Evolutionary conservation across 2,888 invertebrate genomes (phyloP).

Genomic region (Chrysolina haemoptera): DNA sequence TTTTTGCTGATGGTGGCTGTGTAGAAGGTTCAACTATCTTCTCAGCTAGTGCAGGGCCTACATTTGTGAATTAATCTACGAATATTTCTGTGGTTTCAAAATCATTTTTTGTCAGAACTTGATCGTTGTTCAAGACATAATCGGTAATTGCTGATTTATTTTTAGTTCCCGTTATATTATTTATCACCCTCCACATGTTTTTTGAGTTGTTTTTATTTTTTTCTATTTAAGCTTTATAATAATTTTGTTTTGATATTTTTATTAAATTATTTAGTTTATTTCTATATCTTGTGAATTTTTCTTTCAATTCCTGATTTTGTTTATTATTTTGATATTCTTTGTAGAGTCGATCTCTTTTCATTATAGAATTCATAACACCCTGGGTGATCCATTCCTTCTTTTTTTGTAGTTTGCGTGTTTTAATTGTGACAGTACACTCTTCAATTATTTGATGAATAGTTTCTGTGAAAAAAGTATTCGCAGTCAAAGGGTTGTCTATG

Average conservation of each 20-base stretch:
- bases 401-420: neutral
- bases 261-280: neutral
- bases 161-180: constrained; percentile 1
- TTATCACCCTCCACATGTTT: neutral
- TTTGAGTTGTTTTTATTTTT: neutral
- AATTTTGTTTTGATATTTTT: no score
- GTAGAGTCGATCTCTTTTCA: neutral
- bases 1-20: no score
- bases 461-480: no score
- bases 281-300: neutral
- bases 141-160: neutral
- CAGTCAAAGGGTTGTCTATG: no score
- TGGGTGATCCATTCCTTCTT: neutral
- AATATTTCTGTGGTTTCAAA: neutral
- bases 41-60: no score
- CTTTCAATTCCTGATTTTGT: no score
- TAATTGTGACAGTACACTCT: no score
- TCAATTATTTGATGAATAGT: no score
- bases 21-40: no score
- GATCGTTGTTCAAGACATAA: neutral
- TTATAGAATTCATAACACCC: neutral
- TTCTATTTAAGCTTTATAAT: neutral
- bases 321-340: neutral
- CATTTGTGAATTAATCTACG: neutral
- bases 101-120: neutral